phyloP scores from a whole-genome alignment of 2,888 invertebrate genomes.

The Sarcophaga rosellei region DNA sequence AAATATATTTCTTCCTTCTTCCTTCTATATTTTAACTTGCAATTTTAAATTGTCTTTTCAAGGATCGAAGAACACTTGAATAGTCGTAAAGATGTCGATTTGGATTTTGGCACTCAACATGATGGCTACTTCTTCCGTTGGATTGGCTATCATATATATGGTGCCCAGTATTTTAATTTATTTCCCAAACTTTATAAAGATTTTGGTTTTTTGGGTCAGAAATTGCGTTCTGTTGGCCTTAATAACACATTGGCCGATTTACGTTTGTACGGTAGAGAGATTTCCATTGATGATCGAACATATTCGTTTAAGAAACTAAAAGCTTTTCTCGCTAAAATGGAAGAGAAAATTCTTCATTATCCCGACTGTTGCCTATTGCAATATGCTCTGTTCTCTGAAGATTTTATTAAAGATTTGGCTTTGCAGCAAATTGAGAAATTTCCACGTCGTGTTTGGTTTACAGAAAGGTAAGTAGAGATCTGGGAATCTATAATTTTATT shows the following conservation, averaged over 20 bases:
- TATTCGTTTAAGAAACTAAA: constrained; percentile 69
- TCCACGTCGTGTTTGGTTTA: constrained; percentile 77
- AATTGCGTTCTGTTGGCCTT: constrained; percentile 77
- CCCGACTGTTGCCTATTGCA: constrained; percentile 77
- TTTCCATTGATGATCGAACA: constrained; percentile 65
- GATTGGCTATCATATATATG: constrained; percentile 78
- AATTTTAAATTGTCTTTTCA: neutral
- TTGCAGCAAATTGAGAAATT: constrained; percentile 75
- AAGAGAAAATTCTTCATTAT: constrained; percentile 78
- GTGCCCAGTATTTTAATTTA: constrained; percentile 71
- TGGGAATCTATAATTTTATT: neutral
- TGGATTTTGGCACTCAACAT: constrained; percentile 72
- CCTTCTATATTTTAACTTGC: neutral
- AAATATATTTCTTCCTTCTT: neutral
- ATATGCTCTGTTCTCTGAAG: constrained; percentile 77
- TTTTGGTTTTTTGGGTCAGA: constrained; percentile 80
- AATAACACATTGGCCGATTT: constrained; percentile 78
- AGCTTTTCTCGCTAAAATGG: constrained; percentile 78
- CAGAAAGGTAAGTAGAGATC: constrained; percentile 74
- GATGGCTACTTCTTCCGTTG: constrained; percentile 79
- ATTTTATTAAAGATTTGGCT: constrained; percentile 76
- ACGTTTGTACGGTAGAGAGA: constrained; percentile 74
- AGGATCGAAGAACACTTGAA: constrained; percentile 69
- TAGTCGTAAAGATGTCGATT: constrained; percentile 72
- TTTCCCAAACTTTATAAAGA: constrained; percentile 79